Percentiles rank a stretch among this genome's conserved stretches.
Evolutionary conservation across 2,113 vertebrate genomes (phyloP).

Genomic region (Cryptomyrus ogoouensis): DNA sequence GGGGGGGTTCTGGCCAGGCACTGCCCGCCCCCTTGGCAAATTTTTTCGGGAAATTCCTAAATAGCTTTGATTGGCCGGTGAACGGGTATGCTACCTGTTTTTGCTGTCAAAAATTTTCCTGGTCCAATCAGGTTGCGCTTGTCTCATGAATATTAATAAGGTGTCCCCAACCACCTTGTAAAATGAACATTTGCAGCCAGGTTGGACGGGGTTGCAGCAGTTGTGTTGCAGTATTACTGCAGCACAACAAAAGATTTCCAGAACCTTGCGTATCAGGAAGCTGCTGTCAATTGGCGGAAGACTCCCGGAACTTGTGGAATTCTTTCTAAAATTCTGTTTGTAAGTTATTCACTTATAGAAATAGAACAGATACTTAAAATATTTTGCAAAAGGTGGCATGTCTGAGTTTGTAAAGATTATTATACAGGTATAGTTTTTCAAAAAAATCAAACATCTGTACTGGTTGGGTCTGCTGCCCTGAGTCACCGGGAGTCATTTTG

Average conservation of each 20-base stretch:
- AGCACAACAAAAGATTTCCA: neutral
- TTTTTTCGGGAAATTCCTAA: neutral
- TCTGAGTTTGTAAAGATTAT: neutral
- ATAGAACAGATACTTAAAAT: neutral
- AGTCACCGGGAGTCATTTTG: neutral
- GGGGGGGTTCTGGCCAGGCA: neutral
- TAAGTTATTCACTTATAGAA: neutral
- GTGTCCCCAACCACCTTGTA: no score
- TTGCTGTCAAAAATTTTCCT: neutral
- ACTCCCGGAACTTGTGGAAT: neutral
- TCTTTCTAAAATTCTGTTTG: neutral
- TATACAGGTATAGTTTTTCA: neutral
- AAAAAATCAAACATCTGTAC: neutral
- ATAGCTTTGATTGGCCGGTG: neutral
- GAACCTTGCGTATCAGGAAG: neutral
- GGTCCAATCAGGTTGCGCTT: neutral
- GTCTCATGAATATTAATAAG: no score
- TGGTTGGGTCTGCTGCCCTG: neutral
- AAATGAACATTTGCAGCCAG: neutral
- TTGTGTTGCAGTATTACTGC: neutral
- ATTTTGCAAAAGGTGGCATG: neutral
- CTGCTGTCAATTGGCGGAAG: neutral
- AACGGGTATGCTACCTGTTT: neutral
- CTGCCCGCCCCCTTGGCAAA: neutral
- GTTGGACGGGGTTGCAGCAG: neutral